These are phyloP conservation scores for Philotrypesis tridentata DNA, from an alignment of 1,140 invertebrate species.

Conservation along the genomic window DNA sequence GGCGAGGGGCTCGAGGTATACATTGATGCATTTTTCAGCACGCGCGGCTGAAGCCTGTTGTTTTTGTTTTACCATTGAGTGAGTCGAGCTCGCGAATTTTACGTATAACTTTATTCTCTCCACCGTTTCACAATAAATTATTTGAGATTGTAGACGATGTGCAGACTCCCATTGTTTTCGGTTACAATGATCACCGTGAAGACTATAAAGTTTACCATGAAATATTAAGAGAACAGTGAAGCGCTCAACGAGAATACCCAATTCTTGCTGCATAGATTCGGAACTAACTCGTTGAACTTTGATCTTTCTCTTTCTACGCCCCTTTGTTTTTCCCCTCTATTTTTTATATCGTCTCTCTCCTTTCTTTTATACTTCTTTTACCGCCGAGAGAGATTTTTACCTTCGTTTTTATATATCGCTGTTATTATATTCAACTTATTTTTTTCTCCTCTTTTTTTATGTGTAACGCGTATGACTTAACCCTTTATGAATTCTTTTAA, in stretches of 20 bases:
- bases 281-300: conserved; percentile 2
- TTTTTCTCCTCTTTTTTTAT: conserved; percentile 9
- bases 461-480: conserved; percentile 16
- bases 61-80: neutral
- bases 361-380: neutral
- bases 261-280: conserved; percentile 5
- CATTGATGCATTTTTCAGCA: neutral
- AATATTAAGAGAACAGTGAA: neutral
- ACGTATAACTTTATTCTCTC: neutral
- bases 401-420: conserved; percentile 25
- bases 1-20: conserved; percentile 22
- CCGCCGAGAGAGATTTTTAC: neutral
- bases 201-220: neutral
- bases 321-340: neutral
- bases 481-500: conserved; percentile 32
- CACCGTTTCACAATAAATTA: neutral
- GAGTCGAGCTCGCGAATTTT: neutral
- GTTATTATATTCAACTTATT: conserved; percentile 23
- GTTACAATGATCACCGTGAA: neutral
- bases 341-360: neutral
- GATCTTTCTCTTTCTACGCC: neutral
- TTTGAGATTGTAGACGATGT: neutral
- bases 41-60: neutral
- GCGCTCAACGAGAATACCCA: conserved; percentile 41
- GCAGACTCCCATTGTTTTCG: conserved; percentile 1